Conservation (phyloP, 30 jellyfish, hydroid and myxozoan species). For the Aurelia aurita region DNA sequence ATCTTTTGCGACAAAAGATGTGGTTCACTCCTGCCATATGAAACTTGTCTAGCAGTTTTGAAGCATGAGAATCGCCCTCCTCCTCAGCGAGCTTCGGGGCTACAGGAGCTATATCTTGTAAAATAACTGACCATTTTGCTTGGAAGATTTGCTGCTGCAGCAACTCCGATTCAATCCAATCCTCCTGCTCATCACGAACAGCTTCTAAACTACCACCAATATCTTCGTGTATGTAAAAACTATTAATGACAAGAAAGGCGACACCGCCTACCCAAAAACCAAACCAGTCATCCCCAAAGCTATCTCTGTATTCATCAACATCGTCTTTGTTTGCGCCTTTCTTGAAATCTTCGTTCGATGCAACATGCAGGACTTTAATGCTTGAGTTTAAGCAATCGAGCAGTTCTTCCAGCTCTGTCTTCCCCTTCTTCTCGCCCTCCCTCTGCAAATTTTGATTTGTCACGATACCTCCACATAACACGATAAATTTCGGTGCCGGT, state of each 20-base stretch:
- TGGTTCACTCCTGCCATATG: conserved; percentile 66
- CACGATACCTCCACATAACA: conserved; percentile 53
- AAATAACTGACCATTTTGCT: conserved; percentile 52
- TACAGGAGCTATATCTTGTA: conserved; percentile 39
- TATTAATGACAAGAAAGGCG: conserved; percentile 58
- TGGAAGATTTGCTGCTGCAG: conserved; percentile 69
- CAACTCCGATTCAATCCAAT: conserved; percentile 72
- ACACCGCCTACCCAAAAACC: conserved; percentile 86
- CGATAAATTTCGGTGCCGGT: conserved; percentile 71
- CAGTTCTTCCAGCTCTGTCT: conserved; percentile 20
- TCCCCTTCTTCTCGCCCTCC: conserved; percentile 3
- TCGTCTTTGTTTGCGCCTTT: conserved; percentile 5
- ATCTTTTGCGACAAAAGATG: conserved; percentile 46
- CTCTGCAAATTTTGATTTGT: background rate
- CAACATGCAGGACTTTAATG: conserved; percentile 53
- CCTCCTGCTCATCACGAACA: conserved; percentile 56
- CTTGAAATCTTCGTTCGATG: conserved; percentile 51
- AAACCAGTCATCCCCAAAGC: conserved; percentile 79
- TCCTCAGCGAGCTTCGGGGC: too few relatives aligned
- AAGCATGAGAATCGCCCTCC: background rate
- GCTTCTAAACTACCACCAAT: conserved; percentile 9
- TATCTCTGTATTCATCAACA: conserved; percentile 35
- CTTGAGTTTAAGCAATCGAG: conserved; percentile 25
- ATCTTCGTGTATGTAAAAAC: conserved; percentile 19
- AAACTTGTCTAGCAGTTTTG: conserved; percentile 29